A percentile compares a stretch with the other conserved stretches of the same genome.
Conservation (phyloP, 1,140 invertebrate genomes). For the Musca domestica region DNA sequence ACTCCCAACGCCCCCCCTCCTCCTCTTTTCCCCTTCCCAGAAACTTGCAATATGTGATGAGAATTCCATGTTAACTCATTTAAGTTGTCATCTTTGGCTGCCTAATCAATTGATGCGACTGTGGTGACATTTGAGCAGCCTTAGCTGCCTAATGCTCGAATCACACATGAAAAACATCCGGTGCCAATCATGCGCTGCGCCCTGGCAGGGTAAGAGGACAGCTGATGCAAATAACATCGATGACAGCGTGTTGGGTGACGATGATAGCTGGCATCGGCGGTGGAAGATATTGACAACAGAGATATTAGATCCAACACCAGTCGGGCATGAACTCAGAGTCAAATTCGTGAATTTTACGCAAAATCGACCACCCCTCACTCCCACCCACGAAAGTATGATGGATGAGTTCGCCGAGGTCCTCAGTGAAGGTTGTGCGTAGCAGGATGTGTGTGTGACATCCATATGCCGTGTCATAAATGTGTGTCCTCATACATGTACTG, state of each 20-base stretch:
- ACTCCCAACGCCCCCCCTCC: no score
- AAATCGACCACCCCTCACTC: no score
- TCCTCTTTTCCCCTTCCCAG: no score
- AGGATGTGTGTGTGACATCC: slow-evolving; percentile 15
- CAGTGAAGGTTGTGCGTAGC: neutral
- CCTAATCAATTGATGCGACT: slow-evolving; percentile 12
- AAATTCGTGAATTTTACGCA: no score
- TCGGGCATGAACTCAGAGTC: no score
- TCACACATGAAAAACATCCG: no score
- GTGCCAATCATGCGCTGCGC: neutral
- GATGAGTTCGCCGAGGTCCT: no score
- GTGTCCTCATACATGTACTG: no score
- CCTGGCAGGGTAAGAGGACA: neutral
- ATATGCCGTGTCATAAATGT: neutral
- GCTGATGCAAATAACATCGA: slow-evolving; percentile 1
- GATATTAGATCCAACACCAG: no score
- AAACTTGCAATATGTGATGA: neutral
- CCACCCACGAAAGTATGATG: no score
- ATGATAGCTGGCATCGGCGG: neutral
- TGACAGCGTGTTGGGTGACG: neutral
- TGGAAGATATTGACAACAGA: slow-evolving; percentile 2
- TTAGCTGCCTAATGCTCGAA: no score
- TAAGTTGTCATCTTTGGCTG: slow-evolving; percentile 13
- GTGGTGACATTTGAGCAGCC: slow-evolving; percentile 4
- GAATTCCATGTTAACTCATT: slow-evolving; percentile 11